These are phyloP conservation scores for Adela reaumurella DNA, from an alignment of 2,888 invertebrate species.

Conservation along the genomic window DNA sequence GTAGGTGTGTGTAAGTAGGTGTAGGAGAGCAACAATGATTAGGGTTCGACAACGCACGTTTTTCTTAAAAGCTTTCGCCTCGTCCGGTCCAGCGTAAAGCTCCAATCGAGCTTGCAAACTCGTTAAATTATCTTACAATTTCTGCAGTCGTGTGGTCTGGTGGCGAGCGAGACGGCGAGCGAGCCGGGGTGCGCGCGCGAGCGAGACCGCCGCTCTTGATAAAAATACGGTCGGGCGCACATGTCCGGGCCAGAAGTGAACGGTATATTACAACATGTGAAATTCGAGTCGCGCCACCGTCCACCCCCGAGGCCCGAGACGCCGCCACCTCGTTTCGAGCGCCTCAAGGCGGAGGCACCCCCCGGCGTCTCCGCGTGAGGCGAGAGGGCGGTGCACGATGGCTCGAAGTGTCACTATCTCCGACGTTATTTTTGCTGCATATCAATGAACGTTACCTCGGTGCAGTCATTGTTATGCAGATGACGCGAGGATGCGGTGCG, in stretches of 20 bases:
- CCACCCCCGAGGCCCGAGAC: neutral
- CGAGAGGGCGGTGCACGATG: neutral
- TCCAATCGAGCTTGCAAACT: neutral
- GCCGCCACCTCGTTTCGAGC: neutral
- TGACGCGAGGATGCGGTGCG: no score
- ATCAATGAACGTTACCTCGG: no score
- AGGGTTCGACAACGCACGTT: no score
- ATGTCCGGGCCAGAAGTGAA: neutral
- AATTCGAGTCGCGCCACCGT: neutral
- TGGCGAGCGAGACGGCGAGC: neutral
- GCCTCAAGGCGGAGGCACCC: neutral
- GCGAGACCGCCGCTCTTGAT: neutral
- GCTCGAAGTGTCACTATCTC: no score
- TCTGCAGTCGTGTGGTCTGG: neutral
- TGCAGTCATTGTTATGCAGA: no score
- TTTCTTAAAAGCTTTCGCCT: no score
- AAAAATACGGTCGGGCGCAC: neutral
- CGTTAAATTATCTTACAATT: neutral
- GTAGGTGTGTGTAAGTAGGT: no score
- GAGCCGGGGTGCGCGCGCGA: neutral
- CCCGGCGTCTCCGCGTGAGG: neutral
- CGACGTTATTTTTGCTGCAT: no score
- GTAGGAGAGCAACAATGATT: no score
- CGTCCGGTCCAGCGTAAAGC: no score
- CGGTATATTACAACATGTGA: neutral